Evolutionary conservation across 1,140 invertebrate genomes (phyloP).

Genomic region (Babylonia areolata): DNA sequence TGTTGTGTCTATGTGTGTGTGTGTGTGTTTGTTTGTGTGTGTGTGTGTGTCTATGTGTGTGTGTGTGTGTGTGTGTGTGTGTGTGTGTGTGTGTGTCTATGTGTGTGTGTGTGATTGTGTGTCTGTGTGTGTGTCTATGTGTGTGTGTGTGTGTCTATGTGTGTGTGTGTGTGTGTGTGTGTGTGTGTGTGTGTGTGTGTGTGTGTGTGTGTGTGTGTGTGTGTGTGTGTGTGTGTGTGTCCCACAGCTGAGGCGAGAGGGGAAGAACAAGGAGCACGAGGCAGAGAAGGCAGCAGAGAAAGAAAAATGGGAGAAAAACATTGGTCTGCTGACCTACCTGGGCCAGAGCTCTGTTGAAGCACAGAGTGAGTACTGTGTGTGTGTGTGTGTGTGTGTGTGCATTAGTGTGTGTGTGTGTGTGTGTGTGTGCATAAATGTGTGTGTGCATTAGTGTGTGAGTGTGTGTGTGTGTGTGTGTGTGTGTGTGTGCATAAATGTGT

Average conservation of each 20-base stretch:
- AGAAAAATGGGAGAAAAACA: conserved; percentile 98
- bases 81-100: too few relatives aligned
- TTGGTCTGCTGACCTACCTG: conserved; percentile 96
- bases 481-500: conserved; percentile 5
- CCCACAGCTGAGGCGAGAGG: conserved; percentile 51
- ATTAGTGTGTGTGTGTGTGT: neutral
- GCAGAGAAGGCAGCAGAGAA: conserved; percentile 93
- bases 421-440: neutral
- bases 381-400: neutral
- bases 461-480: conserved; percentile 11
- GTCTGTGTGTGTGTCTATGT: too few relatives aligned
- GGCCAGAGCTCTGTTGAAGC: conserved; percentile 95
- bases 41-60: too few relatives aligned
- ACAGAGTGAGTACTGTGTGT: conserved; percentile 36
- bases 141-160: too few relatives aligned
- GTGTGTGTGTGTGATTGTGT: too few relatives aligned
- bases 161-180: too few relatives aligned
- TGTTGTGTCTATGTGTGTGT: too few relatives aligned
- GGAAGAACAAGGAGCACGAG: conserved; percentile 90
- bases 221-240: neutral
- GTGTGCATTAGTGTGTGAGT: neutral
- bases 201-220: too few relatives aligned
- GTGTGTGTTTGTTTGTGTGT: too few relatives aligned
- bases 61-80: neutral
- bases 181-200: too few relatives aligned